Conservation (phyloP, 1,140 invertebrate species). For the Neodiprion virginianus region DNA sequence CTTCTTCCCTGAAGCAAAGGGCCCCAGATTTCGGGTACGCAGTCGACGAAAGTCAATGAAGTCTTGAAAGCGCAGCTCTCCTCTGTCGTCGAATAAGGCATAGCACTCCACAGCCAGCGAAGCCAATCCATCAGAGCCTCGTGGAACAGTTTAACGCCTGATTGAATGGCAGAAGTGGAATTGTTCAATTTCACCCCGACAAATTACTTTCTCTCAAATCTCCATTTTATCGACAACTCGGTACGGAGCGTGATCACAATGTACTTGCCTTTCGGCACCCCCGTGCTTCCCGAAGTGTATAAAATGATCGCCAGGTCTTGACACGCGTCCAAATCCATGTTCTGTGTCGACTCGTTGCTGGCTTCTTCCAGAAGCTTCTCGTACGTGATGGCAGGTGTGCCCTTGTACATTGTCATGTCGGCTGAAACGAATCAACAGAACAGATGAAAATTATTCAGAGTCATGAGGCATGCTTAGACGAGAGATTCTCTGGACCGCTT, state of each 20-base stretch:
- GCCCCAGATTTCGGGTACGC: conserved; percentile 85
- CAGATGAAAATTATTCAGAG: conserved; percentile 16
- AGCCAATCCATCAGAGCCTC: conserved; percentile 79
- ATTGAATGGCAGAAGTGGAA: too few species aligned
- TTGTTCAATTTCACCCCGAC: too few species aligned
- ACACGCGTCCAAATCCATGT: conserved; percentile 42
- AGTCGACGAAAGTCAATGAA: conserved; percentile 87
- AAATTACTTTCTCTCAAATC: too few species aligned
- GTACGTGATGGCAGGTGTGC: conserved; percentile 55
- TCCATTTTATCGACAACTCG: too few species aligned
- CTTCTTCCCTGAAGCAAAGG: conserved; percentile 76
- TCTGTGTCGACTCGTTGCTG: conserved; percentile 47
- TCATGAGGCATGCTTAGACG: too few species aligned
- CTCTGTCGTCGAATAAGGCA: conserved; percentile 72
- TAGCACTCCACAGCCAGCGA: conserved; percentile 84
- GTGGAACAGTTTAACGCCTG: conserved; percentile 83
- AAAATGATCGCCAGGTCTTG: conserved; percentile 76
- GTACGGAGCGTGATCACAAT: too few species aligned
- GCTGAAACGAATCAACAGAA: conserved; percentile 35
- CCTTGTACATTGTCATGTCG: conserved; percentile 46
- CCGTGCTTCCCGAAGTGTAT: conserved; percentile 94
- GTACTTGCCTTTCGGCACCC: conserved; percentile 82
- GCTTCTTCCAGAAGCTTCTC: conserved; percentile 60
- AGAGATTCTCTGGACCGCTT: background rate
- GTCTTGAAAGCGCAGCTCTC: conserved; percentile 83